A percentile compares a stretch with the other conserved stretches of the same genome.
These are phyloP conservation scores for Crocuta crocuta DNA, from an alignment of 2,113 vertebrate species.

Conservation along the genomic window DNA sequence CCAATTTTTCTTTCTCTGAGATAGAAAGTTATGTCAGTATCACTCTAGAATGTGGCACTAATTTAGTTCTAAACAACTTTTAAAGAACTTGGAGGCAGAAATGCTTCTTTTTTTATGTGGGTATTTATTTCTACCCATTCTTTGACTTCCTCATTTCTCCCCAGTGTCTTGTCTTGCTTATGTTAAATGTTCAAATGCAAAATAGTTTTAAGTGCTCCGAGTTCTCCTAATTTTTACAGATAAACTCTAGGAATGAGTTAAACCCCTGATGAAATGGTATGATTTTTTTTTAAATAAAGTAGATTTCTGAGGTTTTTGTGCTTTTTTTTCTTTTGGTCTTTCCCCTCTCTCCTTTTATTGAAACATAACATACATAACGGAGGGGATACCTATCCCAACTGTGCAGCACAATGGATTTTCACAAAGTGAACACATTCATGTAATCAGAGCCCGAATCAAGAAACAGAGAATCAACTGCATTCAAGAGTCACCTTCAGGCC, in stretches of 20 bases:
- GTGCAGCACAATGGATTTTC: not conserved
- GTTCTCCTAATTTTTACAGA: not conserved
- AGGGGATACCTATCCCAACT: not conserved
- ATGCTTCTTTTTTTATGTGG: not conserved
- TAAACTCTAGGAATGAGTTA: not conserved
- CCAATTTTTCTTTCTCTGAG: not conserved
- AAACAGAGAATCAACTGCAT: not conserved
- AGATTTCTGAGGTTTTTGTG: not conserved
- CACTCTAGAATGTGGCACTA: not conserved
- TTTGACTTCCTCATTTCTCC: not conserved
- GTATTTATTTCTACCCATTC: not conserved
- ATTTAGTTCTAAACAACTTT: not conserved
- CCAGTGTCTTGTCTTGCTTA: not conserved
- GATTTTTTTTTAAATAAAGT: not conserved
- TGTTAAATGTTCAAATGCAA: not conserved
- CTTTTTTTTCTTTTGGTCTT: not conserved
- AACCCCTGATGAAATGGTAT: not conserved
- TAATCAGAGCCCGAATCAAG: not conserved
- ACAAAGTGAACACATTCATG: not conserved
- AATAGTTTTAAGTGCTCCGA: not conserved
- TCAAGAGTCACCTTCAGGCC: not conserved
- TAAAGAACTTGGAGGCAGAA: not conserved
- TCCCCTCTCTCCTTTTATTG: not conserved
- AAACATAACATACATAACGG: not conserved
- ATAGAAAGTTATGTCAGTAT: not conserved